These are phyloP conservation scores for Drosophila fulvimacula DNA, from an alignment of 2,888 invertebrate species.

Conservation along the genomic window DNA sequence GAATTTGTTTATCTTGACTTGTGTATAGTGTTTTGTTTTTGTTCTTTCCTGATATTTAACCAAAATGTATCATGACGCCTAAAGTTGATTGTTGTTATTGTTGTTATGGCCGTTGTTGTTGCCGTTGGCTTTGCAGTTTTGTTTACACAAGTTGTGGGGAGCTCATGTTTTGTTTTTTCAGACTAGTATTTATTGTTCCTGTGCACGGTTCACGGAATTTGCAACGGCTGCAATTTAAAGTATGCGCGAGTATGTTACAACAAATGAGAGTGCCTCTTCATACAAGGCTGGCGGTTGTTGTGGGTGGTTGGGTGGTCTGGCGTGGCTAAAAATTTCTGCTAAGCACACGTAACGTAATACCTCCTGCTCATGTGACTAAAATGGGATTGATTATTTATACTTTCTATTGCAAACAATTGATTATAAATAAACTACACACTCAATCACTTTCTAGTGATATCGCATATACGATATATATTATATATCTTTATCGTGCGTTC, in stretches of 20 bases:
- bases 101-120: constrained; percentile 32
- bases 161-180: constrained; percentile 61
- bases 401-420: constrained; percentile 6
- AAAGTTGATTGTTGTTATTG: constrained; percentile 64
- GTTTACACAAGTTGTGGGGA: constrained; percentile 70
- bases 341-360: constrained; percentile 8
- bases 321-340: not conserved
- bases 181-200: constrained; percentile 72
- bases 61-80: constrained; percentile 76
- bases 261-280: constrained; percentile 33
- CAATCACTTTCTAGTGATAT: not conserved
- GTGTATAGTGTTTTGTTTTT: constrained; percentile 56
- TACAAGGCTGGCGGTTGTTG: not conserved
- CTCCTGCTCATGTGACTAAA: not conserved
- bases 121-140: constrained; percentile 61
- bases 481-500: not conserved
- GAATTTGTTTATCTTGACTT: constrained; percentile 76
- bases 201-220: constrained; percentile 72
- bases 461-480: not conserved
- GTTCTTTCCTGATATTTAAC: constrained; percentile 71
- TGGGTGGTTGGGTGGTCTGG: not conserved
- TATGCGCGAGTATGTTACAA: constrained; percentile 52
- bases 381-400: not conserved
- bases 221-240: constrained; percentile 64
- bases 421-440: not conserved